phyloP scores from a whole-genome alignment of 2,888 invertebrate species.

The Piscicola geometra region DNA sequence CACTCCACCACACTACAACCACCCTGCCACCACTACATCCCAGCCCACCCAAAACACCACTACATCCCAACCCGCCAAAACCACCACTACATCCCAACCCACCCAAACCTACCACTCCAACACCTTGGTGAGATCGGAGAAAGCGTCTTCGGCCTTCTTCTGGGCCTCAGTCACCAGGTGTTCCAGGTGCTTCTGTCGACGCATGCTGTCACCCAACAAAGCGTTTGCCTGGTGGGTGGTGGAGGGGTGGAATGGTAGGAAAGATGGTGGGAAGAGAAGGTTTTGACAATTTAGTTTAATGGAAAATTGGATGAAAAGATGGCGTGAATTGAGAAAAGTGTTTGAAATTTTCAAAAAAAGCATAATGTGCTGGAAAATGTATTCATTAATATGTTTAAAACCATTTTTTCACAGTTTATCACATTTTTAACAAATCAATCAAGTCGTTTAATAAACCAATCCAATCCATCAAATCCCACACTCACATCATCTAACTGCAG shows the following conservation, averaged over 20 bases:
- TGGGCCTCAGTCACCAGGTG: constrained; percentile 36
- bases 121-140: not conserved
- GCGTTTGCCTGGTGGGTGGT: constrained; percentile 40
- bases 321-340: not conserved
- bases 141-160: constrained; percentile 60
- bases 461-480: no score
- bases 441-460: no score
- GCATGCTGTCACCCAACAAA: constrained; percentile 46
- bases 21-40: no score
- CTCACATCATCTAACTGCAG: constrained; percentile 77
- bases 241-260: not conserved
- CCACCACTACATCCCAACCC: no score
- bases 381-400: no score
- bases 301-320: not conserved
- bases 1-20: no score
- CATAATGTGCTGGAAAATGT: no score
- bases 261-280: not conserved
- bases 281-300: not conserved
- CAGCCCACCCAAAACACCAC: no score
- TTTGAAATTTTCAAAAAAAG: not conserved
- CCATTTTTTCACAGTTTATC: no score
- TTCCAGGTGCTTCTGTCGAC: constrained; percentile 59
- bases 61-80: no score
- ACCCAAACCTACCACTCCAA: not conserved
- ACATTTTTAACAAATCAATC: no score